These are phyloP conservation scores for Syngnathus acus DNA, from an alignment of 2,797 vertebrate species.

Conservation along the genomic window DNA sequence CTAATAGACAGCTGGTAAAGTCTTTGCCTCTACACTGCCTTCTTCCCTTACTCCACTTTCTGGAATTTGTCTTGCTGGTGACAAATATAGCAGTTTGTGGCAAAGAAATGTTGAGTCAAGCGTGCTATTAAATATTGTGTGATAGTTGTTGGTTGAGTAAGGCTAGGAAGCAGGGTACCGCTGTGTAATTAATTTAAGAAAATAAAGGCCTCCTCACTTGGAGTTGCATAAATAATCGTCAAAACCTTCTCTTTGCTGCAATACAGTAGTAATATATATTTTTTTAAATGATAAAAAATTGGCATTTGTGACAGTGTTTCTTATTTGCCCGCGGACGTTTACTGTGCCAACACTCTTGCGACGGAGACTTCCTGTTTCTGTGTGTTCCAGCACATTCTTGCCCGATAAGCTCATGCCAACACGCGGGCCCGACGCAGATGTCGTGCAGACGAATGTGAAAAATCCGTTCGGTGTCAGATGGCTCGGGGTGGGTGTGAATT, in stretches of 20 bases:
- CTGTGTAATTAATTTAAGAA: no score
- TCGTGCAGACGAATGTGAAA: slow-evolving; percentile 14
- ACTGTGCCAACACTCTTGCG: slow-evolving; percentile 13
- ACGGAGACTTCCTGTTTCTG: slow-evolving; percentile 68
- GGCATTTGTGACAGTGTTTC: neutral
- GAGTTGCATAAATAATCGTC: neutral
- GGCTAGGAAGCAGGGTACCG: no score
- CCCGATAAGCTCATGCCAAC: slow-evolving; percentile 54
- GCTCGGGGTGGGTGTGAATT: neutral
- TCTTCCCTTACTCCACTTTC: slow-evolving; percentile 11
- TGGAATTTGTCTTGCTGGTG: slow-evolving; percentile 37
- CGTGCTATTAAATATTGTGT: no score
- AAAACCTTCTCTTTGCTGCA: neutral
- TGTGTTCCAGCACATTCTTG: slow-evolving; percentile 67
- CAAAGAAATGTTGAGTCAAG: no score
- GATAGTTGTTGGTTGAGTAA: no score
- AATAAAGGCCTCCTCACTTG: no score
- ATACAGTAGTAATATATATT: neutral
- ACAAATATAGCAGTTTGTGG: slow-evolving; percentile 33
- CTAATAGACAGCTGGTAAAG: slow-evolving; percentile 33
- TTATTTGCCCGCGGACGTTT: slow-evolving; percentile 13
- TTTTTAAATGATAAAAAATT: neutral
- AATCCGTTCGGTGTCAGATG: neutral
- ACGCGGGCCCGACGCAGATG: slow-evolving; percentile 24
- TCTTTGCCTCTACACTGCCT: slow-evolving; percentile 9